Base-by-base conservation (phyloP, 2,113 vertebrate species). In the Nothobranchius kuhntae region DNA sequence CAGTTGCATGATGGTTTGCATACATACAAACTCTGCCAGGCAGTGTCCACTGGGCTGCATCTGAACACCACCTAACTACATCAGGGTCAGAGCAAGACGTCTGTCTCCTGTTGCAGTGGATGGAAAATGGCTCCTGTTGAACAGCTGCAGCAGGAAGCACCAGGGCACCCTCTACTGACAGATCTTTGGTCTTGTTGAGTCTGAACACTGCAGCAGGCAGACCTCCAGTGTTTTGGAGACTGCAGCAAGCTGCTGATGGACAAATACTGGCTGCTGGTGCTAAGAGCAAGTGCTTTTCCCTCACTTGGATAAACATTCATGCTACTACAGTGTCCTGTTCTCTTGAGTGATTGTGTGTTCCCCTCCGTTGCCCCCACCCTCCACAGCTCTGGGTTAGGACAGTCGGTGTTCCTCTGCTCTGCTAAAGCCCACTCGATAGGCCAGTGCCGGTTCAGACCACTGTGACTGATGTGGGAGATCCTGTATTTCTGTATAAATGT, bases 401-500 rank as follows among this genome's bases (percentile, higher is more conserved):
- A 69, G 73, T 53, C 59, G 13, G 68, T 55, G 74, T 52, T 59
- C 65, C 77, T 61, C 65, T 66, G 62, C 53, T 71, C 77, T 65
- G 57, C 53, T 42, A 36, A 68, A 65, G 51, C 74, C 75, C 76
- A 68, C 79, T 21, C 57, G 53, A 38, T 67, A 68, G 79, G 82
- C 81, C 85, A 77, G 87, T 90, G 88, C 82, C 81, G 81, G 83
- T 89, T 87, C 85, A 85, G 88, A 91, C 89, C 89, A 93, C 91
- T 92, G 93, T 92, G 91, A 92, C 85, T 75, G 68, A 87, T 82
- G 85, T 86, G 85, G 87, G 86, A 85, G 71, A 84, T 84, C 88
- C 87, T 90, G 87, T 91, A 89, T 91, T 79, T 83, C 87, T 94
- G 92, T 94, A 93, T 90, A 93, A 93, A 93, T 94, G 92, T 94